phyloP scores from a whole-genome alignment of 2,888 invertebrate species.

The Bombylius major region DNA sequence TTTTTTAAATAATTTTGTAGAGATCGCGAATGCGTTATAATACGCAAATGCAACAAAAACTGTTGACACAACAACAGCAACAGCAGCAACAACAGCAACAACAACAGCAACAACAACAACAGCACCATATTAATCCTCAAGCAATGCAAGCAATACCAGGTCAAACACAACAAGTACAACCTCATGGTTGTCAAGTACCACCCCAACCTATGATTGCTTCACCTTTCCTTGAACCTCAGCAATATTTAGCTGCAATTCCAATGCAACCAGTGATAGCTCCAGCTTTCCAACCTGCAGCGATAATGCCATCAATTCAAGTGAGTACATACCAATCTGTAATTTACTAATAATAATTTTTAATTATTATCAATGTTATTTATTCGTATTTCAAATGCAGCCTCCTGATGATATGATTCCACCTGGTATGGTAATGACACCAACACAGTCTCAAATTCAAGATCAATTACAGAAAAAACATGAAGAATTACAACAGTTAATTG shows the following conservation, averaged over 20 bases:
- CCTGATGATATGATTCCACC: conserved; percentile 23
- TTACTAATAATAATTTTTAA: background rate
- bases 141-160: conserved; percentile 21
- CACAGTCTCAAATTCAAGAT: conserved; percentile 51
- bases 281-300: conserved; percentile 36
- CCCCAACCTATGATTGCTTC: conserved; percentile 22
- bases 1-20: conserved; percentile 15
- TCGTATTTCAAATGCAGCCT: background rate
- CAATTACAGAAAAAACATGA: conserved; percentile 73
- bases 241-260: conserved; percentile 45
- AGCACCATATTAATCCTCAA: conserved; percentile 6
- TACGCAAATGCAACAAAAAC: conserved; percentile 20
- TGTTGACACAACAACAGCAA: conserved; percentile 21
- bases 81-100: conserved; percentile 20
- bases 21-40: conserved; percentile 26
- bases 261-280: conserved; percentile 44
- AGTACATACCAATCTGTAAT: background rate
- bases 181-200: conserved; percentile 4
- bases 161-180: conserved; percentile 15
- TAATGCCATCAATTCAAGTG: conserved; percentile 28
- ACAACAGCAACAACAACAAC: conserved; percentile 18
- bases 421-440: conserved; percentile 41
- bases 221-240: conserved; percentile 37
- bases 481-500: conserved; percentile 70
- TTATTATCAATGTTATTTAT: background rate